Base-by-base conservation (phyloP, 2,888 invertebrate genomes). In the Trichogramma dendrolimi region DNA sequence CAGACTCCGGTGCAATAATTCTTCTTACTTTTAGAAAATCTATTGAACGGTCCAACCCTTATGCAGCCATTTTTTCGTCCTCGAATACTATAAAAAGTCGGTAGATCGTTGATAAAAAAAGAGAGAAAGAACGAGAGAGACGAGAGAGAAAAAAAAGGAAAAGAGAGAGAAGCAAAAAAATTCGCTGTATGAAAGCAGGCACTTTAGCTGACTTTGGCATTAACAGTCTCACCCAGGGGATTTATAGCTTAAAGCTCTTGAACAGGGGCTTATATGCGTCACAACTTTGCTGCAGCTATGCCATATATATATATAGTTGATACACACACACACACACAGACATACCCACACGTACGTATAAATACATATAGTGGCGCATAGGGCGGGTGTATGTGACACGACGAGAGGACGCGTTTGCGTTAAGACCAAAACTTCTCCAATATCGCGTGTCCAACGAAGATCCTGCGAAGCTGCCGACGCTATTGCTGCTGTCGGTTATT, bases 121-220 rank as follows among this genome's bases (percentile, higher is more conserved):
- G 27, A 27, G 1, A 27, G 27, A 27, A 27, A 27, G 27, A 27
- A 27, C 27, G 27, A 43, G 27, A 48, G 44, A 51, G 57, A 52
- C 64, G 56, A 62, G 62, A 58, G 59, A 65, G 60, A 67, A 61
- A 61, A 60, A 61, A 6, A 44, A 46, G 27, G 52, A 50, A 56
- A 57, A 55, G 49, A 14, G 52, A 46, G 38, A 27, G 27, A 27
- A 27, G 27, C 27, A 27, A 27, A 27, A 27, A 27, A 27, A 27
- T 27, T 27, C 27, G 27, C 27, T 27, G 27, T 27, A 27, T 27
- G 27, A 27, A 27, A 27, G 27, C 27, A 27, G 27, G 27, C 27
- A 27, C 27, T 27, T 27, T 68, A 70, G 68, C 75, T 76, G 78
- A 71, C 64, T 69, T 65, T 71, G 77, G 75, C 78, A 69, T 77